Evolutionary conservation across 2,797 vertebrate genomes (phyloP), one percentile per base, ranked within the genome.

Genomic region (Galagoides demidoff): DNA sequence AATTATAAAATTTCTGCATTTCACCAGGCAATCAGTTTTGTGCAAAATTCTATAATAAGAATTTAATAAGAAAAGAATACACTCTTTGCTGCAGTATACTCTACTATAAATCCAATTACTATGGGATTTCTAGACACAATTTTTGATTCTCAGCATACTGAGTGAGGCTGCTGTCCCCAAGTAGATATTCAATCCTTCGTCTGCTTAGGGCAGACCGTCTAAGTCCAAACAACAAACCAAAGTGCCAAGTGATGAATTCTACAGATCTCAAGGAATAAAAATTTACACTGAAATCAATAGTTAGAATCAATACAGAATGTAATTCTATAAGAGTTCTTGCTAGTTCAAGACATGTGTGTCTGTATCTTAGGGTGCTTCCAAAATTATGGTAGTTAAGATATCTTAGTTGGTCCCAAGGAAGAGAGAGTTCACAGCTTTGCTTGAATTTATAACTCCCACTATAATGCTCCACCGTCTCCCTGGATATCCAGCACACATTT

Each of bases 381-480:
- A 85, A 92, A 85, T 91, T 64, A 70, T 27, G 23, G 59, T 78
- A 11, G 43, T 66, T 94, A 84, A 86, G 77, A 94, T 92, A 68
- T 79, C 71, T 90, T 92, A 31, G 49, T 68, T 74, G 45, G 37
- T 89, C 66, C 77, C 57, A 76, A 64, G 9, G 63, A 95, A 23
- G 70, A 87, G 70, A 91, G 37, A 73, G 39, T 90, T 83, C 85
- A 76, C 81, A 96, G 79, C 73, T 83, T 95, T 96, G 6, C 59
- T 96, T 97, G 92, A 93, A 90, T 97, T 97, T 81, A 10, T 96
- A 98, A 95, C 97, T 98, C 94, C 93, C 93, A 61, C 88, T 98
- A 45, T 52, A 39, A 95, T 94, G 55, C 77, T 98, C 29, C 87
- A 88, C 78, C 93, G 57, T 98, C 45, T 90, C 97, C 96, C 89